Evolutionary conservation across 92 coral and sea anemone species (phyloP), one percentile per base, ranked within the genome.

Genomic region (Meandrina meandrites): DNA sequence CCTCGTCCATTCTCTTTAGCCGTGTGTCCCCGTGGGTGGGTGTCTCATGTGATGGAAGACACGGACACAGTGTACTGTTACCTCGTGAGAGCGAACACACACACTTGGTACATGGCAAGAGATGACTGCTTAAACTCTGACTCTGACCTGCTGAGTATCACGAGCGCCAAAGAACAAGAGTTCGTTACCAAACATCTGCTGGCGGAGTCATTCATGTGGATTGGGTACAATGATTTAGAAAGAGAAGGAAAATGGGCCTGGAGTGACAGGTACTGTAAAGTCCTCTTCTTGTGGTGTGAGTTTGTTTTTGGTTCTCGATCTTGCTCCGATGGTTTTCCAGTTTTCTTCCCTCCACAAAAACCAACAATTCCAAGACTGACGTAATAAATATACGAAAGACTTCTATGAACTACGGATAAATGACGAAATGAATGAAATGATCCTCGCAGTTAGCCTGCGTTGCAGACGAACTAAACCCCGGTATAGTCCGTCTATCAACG

Each of bases 241-340:
- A 89, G 83, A 15, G 98, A 96, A 80, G 96, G 96, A 17, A 79
- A 86, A 57, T 96, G 98, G 98, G 85, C 94, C 9, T 97, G 98
- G 98, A 91, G 92, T 2, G 96, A 95, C 90, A 88, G 91, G 99
- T 97, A 69, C 19, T 56, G 18, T n/a, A 8, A 22, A 0, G 19
- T 78, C 30, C 8, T 16, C 28, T 28, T 70, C n/a, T n/a, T n/a
- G n/a, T n/a, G n/a, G n/a, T n/a, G n/a, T n/a, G n/a, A n/a, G n/a
- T n/a, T n/a, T n/a, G n/a, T n/a, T n/a, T n/a, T n/a, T n/a, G n/a
- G n/a, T n/a, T n/a, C n/a, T n/a, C n/a, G n/a, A n/a, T n/a, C n/a
- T n/a, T n/a, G n/a, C n/a, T n/a, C n/a, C n/a, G n/a, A n/a, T n/a
- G n/a, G n/a, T n/a, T n/a, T n/a, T n/a, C n/a, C n/a, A n/a, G n/a